Evolutionary conservation across 2,888 invertebrate genomes (phyloP).

Genomic region (Parthenolecanium corni): DNA sequence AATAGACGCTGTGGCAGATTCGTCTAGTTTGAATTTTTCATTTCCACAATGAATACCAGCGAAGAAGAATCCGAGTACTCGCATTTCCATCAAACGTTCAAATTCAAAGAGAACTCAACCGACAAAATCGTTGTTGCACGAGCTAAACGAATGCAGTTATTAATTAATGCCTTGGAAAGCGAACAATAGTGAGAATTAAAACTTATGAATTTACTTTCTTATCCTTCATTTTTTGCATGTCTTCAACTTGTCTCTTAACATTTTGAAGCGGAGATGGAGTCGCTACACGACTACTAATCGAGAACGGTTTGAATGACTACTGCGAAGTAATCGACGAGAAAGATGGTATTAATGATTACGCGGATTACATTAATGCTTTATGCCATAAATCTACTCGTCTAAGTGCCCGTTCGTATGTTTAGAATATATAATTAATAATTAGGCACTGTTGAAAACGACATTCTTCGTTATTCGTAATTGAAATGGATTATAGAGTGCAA

Average conservation of each 20-base stretch:
- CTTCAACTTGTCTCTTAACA: neutral
- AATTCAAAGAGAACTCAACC: conserved; percentile 1
- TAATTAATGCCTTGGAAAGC: neutral
- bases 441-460: no score
- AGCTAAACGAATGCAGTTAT: conserved; percentile 2
- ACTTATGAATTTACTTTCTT: no score
- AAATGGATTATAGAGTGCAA: neutral
- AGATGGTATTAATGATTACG: conserved; percentile 6
- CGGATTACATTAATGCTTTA: conserved; percentile 4
- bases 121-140: neutral
- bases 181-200: neutral
- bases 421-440: no score
- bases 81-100: conserved; percentile 11
- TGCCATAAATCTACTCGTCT: neutral
- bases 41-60: no score
- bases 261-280: neutral
- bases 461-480: no score
- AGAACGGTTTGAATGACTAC: conserved; percentile 13
- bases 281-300: neutral
- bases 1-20: no score
- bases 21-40: no score
- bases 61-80: neutral
- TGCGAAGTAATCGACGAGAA: conserved; percentile 1
- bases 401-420: neutral
- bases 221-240: neutral